phyloP scores from a whole-genome alignment of 2,797 vertebrate species.

The Rousettus madagascariensis region DNA sequence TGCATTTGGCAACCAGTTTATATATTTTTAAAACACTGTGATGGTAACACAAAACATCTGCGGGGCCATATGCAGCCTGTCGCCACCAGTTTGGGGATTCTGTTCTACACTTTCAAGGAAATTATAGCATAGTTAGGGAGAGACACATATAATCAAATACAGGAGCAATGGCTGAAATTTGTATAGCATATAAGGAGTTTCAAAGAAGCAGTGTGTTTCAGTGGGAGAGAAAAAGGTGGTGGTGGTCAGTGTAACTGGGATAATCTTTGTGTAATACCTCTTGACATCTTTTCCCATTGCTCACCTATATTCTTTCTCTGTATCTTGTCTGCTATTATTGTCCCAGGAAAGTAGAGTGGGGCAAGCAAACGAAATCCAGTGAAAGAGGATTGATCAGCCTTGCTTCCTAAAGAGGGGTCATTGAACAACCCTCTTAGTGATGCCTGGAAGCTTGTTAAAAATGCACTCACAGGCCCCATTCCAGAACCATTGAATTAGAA shows the following conservation, averaged over 20 bases:
- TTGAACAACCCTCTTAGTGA: neutral
- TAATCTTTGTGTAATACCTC: neutral
- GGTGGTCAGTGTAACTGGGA: neutral
- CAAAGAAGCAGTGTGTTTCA: neutral
- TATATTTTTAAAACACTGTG: conserved; percentile 45
- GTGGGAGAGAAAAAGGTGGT: neutral
- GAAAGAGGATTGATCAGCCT: neutral
- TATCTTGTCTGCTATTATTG: neutral
- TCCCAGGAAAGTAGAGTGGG: neutral
- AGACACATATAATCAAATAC: conserved; percentile 11
- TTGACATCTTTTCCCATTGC: neutral
- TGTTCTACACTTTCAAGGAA: conserved; percentile 46
- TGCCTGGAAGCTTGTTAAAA: neutral
- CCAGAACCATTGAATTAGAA: neutral
- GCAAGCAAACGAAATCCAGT: neutral
- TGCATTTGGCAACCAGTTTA: neutral
- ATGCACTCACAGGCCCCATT: neutral
- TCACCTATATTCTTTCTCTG: neutral
- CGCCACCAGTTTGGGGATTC: conserved; percentile 52
- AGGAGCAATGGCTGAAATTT: neutral
- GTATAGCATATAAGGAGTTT: neutral
- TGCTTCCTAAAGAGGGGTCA: neutral
- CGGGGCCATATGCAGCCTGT: conserved; percentile 48
- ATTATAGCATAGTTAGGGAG: neutral
- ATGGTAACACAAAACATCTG: conserved; percentile 63